Evolutionary conservation across 1,140 invertebrate genomes (phyloP), one percentile per base, ranked within the genome.

Genomic region (Papilio aristodemus): DNA sequence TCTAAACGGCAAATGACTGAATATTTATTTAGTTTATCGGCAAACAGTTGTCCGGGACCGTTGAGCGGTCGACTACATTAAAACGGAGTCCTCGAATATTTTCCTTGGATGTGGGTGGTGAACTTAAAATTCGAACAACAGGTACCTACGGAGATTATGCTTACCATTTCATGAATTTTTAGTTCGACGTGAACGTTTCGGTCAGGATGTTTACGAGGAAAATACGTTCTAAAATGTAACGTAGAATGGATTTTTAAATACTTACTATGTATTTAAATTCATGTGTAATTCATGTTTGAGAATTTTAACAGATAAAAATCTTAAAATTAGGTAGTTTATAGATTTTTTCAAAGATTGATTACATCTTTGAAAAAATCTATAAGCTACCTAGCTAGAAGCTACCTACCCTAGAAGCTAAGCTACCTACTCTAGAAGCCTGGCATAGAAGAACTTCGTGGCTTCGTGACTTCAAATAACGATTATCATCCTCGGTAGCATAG

Each of bases 121-220:
- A 46, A 43, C 62, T 64, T 64, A 25, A 64, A 64, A 64, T 43
- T 43, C 5, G 39, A 60, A 64, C 39, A 46, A 64, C 62, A 64
- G 62, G 62, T 46, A n/a, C 39, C 17, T n/a, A n/a, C n/a, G n/a
- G 22, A 22, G 38, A 32, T 25, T 64, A 43, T 43, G 39, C 39
- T 41, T 10, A 43, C 19, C 62, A 43, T 46, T 64, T 25, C 62
- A 41, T 64, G 39, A 64, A 64, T 64, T 43, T 46, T 64, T 64
- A 64, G 62, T 43, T 27, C 14, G 38, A 41, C 62, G 19, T 41
- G 58, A 60, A 60, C 14, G 14, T 64, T 25, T 64, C 39, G 19
- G 14, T 43, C 17, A 27, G 62, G 7, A n/a, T 46, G 10, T 9
- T 62, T 43, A 38, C 46, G 32, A 60, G 36, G 36, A 22, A 60